Percentiles rank a stretch among this genome's conserved stretches.
Conservation (phyloP, 1,140 invertebrate genomes). For the Leptoteleia sp. region DNA sequence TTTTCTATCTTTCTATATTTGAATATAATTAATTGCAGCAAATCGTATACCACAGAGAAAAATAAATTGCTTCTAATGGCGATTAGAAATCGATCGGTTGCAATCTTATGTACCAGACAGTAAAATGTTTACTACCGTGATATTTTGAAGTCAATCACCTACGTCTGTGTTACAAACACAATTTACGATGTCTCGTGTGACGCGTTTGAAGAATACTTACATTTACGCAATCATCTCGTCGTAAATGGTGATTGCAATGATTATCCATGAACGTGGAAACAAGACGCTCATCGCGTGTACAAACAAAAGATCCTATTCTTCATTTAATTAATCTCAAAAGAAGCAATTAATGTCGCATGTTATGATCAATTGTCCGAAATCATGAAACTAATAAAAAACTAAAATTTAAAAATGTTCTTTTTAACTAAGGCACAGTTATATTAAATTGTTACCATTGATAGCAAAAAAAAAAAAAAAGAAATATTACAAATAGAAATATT, state of each 20-base stretch:
- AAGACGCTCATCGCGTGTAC: conserved; percentile 13
- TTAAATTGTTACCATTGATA: too few species aligned
- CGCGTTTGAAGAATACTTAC: conserved; percentile 1
- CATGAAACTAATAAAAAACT: too few species aligned
- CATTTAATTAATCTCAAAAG: conserved; percentile 17
- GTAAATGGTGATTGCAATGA: conserved; percentile 12
- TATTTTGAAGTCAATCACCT: conserved; percentile 10
- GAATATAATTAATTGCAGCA: too few species aligned
- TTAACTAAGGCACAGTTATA: too few species aligned
- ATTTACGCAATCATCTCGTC: conserved; percentile 18
- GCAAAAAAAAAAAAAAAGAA: too few species aligned
- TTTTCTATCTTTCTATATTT: too few species aligned
- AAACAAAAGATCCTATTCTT: conserved; percentile 11
- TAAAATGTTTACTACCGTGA: not conserved
- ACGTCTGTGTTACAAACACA: conserved; percentile 1
- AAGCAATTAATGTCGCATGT: conserved; percentile 16
- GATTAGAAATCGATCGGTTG: conserved; percentile 3
- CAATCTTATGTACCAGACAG: conserved; percentile 1
- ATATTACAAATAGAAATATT: too few species aligned
- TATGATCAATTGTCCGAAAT: not conserved
- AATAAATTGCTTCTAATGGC: too few species aligned
- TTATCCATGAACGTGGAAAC: conserved; percentile 14
- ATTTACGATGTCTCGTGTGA: not conserved
- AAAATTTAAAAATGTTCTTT: too few species aligned
- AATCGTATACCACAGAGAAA: too few species aligned